Conservation (phyloP, 2,797 vertebrate species). For the Myotis vivesi region DNA sequence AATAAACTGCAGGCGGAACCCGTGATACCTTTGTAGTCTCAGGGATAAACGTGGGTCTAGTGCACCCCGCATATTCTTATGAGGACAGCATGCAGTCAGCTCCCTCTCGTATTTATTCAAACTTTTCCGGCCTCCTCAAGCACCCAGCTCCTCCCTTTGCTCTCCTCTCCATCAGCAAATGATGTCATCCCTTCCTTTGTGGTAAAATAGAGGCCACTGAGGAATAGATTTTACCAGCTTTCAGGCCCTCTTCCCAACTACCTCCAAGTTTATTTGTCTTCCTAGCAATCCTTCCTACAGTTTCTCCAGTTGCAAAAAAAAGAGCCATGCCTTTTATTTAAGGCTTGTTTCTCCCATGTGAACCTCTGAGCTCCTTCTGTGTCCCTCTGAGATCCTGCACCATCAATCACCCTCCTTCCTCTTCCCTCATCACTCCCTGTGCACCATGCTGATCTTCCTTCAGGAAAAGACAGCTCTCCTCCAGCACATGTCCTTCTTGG, state of each 20-base stretch:
- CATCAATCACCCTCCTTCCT: not conserved
- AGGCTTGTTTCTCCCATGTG: not conserved
- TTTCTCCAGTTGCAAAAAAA: constrained; percentile 10
- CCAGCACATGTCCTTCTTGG: not conserved
- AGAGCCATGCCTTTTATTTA: not conserved
- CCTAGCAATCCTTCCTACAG: not conserved
- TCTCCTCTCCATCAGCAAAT: not conserved
- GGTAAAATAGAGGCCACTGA: not conserved
- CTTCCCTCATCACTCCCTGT: not conserved
- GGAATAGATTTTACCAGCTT: not conserved
- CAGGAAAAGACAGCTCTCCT: not conserved
- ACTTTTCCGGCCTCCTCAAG: not conserved
- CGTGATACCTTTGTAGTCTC: not conserved
- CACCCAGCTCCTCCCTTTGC: not conserved
- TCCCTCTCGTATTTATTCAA: not conserved
- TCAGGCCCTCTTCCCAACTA: not conserved
- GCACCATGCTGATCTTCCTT: not conserved
- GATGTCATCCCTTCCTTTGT: not conserved
- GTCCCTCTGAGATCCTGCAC: not conserved
- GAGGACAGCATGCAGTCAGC: not conserved
- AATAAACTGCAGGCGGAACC: not conserved
- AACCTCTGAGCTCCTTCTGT: not conserved
- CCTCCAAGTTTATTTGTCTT: not conserved
- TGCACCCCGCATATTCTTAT: not conserved
- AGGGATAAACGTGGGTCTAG: not conserved